A percentile compares a stretch with the other conserved stretches of the same genome.
These are phyloP conservation scores for Rhaphigaster nebulosa DNA, from an alignment of 2,888 invertebrate genomes.

Conservation along the genomic window DNA sequence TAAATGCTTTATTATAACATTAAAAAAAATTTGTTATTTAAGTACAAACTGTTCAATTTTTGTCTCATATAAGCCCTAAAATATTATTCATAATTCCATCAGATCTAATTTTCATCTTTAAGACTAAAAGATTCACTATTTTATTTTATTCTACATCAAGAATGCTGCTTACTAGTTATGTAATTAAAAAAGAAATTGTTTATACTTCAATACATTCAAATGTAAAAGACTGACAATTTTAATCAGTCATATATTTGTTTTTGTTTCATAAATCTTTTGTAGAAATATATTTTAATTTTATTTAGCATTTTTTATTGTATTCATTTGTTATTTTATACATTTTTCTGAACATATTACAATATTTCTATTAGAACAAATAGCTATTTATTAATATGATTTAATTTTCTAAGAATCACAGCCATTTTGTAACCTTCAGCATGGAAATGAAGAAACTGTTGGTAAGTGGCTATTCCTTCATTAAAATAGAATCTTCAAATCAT, in stretches of 20 bases:
- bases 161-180: background rate
- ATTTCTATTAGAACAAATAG: background rate
- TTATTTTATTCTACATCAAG: background rate
- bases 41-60: background rate
- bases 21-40: background rate
- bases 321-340: background rate
- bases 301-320: background rate
- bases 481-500: background rate
- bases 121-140: background rate
- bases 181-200: background rate
- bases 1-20: background rate
- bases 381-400: background rate
- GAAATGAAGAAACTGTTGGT: background rate
- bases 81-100: background rate
- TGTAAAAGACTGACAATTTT: background rate
- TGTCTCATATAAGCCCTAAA: background rate
- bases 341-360: background rate
- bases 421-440: background rate
- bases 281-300: background rate
- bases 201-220: background rate
- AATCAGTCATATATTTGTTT: background rate
- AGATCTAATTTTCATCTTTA: background rate
- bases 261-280: background rate
- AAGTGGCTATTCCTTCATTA: background rate
- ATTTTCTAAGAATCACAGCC: conserved; percentile 26